Percentiles rank a stretch among this genome's conserved stretches.
Evolutionary conservation across 2,113 vertebrate species (phyloP).

Genomic region (Eupsittula cactorum): DNA sequence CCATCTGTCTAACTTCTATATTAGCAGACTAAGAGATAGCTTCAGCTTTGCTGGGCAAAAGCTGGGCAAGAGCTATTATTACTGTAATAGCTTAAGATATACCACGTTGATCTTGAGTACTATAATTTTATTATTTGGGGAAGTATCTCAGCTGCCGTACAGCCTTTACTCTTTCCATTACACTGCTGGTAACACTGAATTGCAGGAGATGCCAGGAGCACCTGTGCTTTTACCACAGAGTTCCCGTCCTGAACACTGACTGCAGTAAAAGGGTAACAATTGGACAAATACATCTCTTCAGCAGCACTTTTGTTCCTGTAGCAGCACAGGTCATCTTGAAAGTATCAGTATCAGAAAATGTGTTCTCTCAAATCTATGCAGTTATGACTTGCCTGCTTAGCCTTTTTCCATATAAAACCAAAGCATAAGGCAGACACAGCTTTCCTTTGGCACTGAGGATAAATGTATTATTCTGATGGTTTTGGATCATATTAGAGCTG

Average conservation of each 20-base stretch:
- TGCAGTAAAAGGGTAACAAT: neutral
- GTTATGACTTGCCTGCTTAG: neutral
- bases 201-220: neutral
- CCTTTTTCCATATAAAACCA: neutral
- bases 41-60: neutral
- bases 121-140: neutral
- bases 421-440: neutral
- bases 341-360: neutral
- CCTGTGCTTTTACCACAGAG: fast-evolving
- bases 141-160: neutral
- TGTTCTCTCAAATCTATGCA: neutral
- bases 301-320: neutral
- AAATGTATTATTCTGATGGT: neutral
- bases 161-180: neutral
- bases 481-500: neutral
- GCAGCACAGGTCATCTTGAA: neutral
- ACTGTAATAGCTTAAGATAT: neutral
- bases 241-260: neutral
- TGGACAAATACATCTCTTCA: neutral
- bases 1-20: neutral
- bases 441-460: neutral
- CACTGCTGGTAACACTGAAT: neutral
- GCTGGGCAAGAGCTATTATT: neutral
- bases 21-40: neutral
- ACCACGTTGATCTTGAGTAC: neutral